A percentile compares a stretch with the other conserved stretches of the same genome.
phyloP scores from a whole-genome alignment of 2,888 invertebrate species.

The Torymus aiolomorphi region DNA sequence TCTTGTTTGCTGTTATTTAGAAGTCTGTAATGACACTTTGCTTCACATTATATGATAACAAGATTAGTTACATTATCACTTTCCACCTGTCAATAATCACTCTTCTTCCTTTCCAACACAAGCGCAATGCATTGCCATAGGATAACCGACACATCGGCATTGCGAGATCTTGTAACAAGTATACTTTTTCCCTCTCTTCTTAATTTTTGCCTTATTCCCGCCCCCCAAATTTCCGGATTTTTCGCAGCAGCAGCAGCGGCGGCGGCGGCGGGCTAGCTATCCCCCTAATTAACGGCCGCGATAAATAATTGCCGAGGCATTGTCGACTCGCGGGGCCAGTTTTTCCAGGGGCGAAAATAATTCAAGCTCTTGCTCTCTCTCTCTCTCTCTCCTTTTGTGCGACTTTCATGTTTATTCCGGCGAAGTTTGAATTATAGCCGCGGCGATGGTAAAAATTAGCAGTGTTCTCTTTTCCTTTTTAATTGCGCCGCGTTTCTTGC shows the following conservation, averaged over 20 bases:
- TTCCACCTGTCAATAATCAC: no score
- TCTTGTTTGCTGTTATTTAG: no score
- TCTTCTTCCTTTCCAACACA: no score
- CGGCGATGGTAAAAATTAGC: constrained; percentile 34
- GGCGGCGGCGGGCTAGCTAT: background rate
- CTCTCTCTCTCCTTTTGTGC: constrained; percentile 27
- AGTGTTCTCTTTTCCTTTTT: background rate
- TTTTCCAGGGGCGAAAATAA: constrained; percentile 56
- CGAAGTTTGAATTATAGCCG: constrained; percentile 38
- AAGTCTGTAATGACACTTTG: no score
- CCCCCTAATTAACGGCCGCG: constrained; percentile 69
- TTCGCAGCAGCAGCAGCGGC: background rate
- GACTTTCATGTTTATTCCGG: constrained; percentile 40
- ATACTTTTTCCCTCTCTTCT: constrained; percentile 32
- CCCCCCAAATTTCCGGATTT: constrained; percentile 2
- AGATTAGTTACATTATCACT: no score
- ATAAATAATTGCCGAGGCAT: constrained; percentile 70
- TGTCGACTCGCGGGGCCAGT: constrained; percentile 60
- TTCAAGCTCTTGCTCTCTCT: constrained; percentile 2
- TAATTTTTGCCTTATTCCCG: no score
- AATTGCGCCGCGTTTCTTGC: no score
- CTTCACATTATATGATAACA: no score
- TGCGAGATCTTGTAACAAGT: no score
- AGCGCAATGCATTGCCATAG: no score
- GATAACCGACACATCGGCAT: no score